Base-by-base conservation (phyloP, 2,888 invertebrate genomes). In the Ochropacha duplaris region DNA sequence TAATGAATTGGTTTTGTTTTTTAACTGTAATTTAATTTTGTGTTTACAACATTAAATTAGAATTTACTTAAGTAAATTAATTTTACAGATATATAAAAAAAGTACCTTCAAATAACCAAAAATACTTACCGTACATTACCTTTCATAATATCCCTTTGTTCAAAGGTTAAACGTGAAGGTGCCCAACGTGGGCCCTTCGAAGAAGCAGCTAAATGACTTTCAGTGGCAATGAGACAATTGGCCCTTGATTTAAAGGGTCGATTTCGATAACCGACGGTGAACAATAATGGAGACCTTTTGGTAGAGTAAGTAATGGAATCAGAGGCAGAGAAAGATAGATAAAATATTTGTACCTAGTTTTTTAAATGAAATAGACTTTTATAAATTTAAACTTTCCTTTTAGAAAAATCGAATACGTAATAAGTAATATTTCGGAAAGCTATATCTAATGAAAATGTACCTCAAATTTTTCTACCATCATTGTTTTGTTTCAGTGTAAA, bases 141-240 rank as follows among this genome's bases (percentile, higher is more conserved):
- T 36, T 55, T 60, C 55, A 56, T 67, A 69, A 68, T 66, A 71
- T 68, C 63, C 65, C 63, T 74, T 68, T 65, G 68, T 71, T 70
- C 65, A 60, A 64, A 72, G 70, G 69, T 69, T 65, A 66, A 62
- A 65, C 67, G 64, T 66, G 66, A 70, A 72, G 60, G 51, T 67
- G 58, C 57, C 60, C 51, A 58, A 31, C 31, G 31, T 31, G 31
- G 31, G 31, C 31, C 31, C 12, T 31, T 31, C 31, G 12, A 65
- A 68, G 65, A 65, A 64, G 68, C 69, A 64, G 68, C 68, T 73
- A 73, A 81, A 78, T 73, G 76, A 68, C 76, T 72, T 74, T 76
- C 70, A 74, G 73, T 68, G 74, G 69, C 77, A 74, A 76, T 77
- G 76, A 84, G 79, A 81, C 80, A 83, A 85, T 84, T 78, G 81